These are phyloP conservation scores for Alectoris magna DNA, from an alignment of 2,797 vertebrate genomes.

Conservation along the genomic window DNA sequence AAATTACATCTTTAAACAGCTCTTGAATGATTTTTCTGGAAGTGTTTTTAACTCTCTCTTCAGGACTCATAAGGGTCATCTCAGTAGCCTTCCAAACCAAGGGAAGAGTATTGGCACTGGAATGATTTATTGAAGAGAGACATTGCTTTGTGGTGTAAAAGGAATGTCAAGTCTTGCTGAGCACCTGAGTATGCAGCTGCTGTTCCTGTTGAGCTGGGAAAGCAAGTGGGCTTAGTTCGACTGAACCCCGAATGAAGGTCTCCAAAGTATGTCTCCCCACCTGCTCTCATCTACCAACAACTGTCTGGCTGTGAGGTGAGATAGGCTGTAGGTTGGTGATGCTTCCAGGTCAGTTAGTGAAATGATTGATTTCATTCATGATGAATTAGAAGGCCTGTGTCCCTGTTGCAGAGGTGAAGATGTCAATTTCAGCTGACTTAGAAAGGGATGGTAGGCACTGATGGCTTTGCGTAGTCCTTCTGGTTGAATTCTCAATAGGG, in stretches of 20 bases:
- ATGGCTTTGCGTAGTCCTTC: neutral
- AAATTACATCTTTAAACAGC: slow-evolving; percentile 72
- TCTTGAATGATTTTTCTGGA: slow-evolving; percentile 59
- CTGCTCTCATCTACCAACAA: neutral
- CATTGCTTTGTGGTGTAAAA: neutral
- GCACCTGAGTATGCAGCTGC: neutral
- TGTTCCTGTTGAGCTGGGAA: neutral
- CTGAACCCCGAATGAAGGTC: neutral
- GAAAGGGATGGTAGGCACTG: neutral
- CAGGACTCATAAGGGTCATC: slow-evolving; percentile 54
- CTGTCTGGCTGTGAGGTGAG: neutral
- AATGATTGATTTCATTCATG: neutral
- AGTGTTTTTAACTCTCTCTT: slow-evolving; percentile 58
- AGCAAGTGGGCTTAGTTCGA: slow-evolving; percentile 24
- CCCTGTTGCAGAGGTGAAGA: neutral
- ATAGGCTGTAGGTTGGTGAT: neutral
- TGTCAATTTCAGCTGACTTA: neutral
- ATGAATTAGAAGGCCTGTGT: neutral
- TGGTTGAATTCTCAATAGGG: neutral
- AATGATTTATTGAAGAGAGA: slow-evolving; percentile 50
- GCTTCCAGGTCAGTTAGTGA: neutral
- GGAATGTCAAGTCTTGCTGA: neutral
- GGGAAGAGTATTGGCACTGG: neutral
- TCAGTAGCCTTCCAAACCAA: slow-evolving; percentile 12
- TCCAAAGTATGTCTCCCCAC: neutral